phyloP scores from a whole-genome alignment of 2,797 vertebrate genomes.

The Thaleichthys pacificus region DNA sequence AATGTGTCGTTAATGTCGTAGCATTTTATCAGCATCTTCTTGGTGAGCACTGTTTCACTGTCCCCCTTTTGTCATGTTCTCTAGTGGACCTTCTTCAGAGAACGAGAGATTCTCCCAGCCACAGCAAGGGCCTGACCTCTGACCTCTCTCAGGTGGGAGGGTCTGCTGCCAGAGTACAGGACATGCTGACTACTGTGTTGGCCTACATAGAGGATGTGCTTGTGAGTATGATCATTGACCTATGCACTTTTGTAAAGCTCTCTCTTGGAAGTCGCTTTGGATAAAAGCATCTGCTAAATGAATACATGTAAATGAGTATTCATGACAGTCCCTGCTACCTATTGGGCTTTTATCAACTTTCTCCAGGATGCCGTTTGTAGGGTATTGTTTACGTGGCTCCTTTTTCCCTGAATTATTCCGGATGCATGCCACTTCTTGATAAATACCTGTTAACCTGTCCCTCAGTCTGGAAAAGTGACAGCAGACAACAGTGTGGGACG shows the following conservation, averaged over 20 bases:
- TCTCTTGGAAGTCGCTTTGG: no score
- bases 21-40: background rate
- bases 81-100: conserved; percentile 93
- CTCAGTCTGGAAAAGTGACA: conserved; percentile 91
- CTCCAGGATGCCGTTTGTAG: background rate
- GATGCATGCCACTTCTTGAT: background rate
- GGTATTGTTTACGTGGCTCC: background rate
- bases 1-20: background rate
- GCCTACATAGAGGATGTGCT: conserved; percentile 94
- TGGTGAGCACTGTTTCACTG: background rate
- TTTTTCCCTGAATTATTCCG: background rate
- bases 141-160: conserved; percentile 91
- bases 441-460: conserved; percentile 33
- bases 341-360: background rate
- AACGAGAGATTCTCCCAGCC: conserved; percentile 83
- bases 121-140: conserved; percentile 90
- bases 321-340: background rate
- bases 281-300: no score
- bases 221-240: conserved; percentile 72
- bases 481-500: conserved; percentile 97
- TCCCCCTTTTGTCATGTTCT: background rate
- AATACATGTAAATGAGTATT: conserved; percentile 32
- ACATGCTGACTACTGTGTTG: conserved; percentile 89
- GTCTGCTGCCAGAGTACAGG: conserved; percentile 87
- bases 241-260: no score